Base-by-base conservation (phyloP, 2,797 vertebrate species). In the Arvicola amphibius region DNA sequence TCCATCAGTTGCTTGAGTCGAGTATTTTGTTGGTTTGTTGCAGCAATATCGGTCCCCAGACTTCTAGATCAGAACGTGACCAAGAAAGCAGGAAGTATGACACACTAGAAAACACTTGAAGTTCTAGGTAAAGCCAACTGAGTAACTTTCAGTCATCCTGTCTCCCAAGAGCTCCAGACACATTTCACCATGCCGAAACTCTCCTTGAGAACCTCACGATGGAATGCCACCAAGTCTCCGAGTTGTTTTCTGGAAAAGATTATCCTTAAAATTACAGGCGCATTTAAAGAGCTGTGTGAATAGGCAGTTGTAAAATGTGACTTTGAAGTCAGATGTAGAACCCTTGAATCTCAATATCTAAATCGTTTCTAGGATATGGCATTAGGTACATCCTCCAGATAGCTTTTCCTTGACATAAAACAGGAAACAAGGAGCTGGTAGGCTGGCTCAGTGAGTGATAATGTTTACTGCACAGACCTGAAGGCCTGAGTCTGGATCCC, bases 401-500 rank as follows among this genome's bases (percentile, higher is more conserved):
- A 85, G 74, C 40, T 84, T 91, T 73, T 67, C 19, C 34, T 81
- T 63, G 37, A 67, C 43, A 65, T 16, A 87, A 91, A 95, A 69
- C 29, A 37, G 23, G 25, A 32, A 48, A 53, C 84, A 53, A n/a
- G 4, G 29, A 48, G 9, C 77, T 10, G 4, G 77, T 34, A 32
- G 17, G 27, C 51, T 51, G 77, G 29, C 46, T 32, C 14, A 17
- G 46, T 34, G 46, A 46, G 46, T 48, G 48, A 48, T 16, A 77
- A 25, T 7, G 6, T 7, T 77, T 77, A 17, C 6, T 32, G 37
- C 13, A 48, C 43, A 48, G 14, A 32, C 74, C 0, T 17, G 14
- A 32, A 32, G 74, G 10, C 76, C 27, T 77, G 46, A 32, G 7
- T 48, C 46, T 48, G 76, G 25, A 48, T 32, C 46, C 46, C 56